Evolutionary conservation across 2,888 invertebrate species (phyloP).

Genomic region (Chydorus sphaericus): DNA sequence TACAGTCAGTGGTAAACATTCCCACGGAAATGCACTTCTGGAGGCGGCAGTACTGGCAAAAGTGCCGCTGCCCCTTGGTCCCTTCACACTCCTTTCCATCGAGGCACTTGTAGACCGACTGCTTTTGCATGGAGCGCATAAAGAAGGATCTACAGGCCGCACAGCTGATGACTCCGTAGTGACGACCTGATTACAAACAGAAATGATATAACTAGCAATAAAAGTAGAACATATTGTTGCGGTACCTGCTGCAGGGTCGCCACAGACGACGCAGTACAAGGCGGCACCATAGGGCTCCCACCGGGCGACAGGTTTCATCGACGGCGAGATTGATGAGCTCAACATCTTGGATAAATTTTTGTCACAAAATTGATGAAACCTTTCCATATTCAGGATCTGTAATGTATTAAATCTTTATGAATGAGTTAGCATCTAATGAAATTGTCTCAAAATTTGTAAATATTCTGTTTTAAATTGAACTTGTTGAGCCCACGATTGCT

Average conservation of each 20-base stretch:
- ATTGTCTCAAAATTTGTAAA: no score
- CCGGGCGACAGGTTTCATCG: no score
- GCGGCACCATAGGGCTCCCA: no score
- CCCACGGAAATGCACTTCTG: conserved; percentile 96
- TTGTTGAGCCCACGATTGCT: no score
- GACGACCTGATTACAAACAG: no score
- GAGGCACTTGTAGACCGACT: conserved; percentile 89
- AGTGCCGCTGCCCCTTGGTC: conserved; percentile 93
- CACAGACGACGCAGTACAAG: conserved; percentile 91
- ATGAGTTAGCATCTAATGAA: no score
- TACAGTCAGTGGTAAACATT: conserved; percentile 99
- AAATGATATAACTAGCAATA: background rate
- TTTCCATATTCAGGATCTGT: no score
- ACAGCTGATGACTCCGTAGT: conserved; percentile 80
- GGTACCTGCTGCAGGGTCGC: conserved; percentile 75
- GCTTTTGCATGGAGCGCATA: conserved; percentile 91
- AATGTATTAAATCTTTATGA: no score
- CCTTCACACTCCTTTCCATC: conserved; percentile 95
- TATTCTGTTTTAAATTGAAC: no score
- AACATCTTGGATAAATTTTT: no score
- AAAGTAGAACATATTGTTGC: background rate
- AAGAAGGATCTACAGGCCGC: conserved; percentile 98
- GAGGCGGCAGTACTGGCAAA: conserved; percentile 94
- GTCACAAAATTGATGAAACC: no score
- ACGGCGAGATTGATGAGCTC: no score